A percentile compares a stretch with the other conserved stretches of the same genome.
These are phyloP conservation scores for Atractosteus spatula DNA, from an alignment of 2,113 vertebrate species.

Conservation along the genomic window DNA sequence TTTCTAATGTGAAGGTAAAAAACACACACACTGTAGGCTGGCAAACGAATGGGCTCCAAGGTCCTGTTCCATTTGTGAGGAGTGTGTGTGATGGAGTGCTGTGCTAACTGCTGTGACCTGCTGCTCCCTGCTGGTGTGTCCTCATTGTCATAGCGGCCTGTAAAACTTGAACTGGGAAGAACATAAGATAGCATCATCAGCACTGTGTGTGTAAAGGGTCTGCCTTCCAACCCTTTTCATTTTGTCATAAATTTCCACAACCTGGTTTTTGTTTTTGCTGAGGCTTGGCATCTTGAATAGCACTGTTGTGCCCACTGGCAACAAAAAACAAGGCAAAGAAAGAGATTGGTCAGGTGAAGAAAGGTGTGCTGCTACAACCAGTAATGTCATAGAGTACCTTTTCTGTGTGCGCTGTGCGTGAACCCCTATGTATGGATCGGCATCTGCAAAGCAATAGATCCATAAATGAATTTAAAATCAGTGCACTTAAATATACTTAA, in stretches of 20 bases:
- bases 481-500: too few species aligned
- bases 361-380: too few species aligned
- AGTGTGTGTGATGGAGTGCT: background rate
- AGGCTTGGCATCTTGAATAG: too few species aligned
- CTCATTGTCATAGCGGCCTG: conserved; percentile 18
- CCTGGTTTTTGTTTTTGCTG: too few species aligned
- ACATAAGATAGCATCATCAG: background rate
- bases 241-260: background rate
- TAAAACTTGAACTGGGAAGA: conserved; percentile 4
- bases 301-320: too few species aligned
- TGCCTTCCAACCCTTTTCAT: conserved; percentile 20
- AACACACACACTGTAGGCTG: conserved; percentile 8
- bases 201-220: conserved; percentile 20
- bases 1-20: background rate
- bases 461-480: too few species aligned
- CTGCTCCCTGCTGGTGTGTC: conserved; percentile 5
- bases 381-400: too few species aligned
- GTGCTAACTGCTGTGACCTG: conserved; percentile 8
- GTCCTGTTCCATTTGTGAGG: conserved; percentile 23
- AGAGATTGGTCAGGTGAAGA: too few species aligned
- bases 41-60: conserved; percentile 24
- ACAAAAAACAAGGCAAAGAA: too few species aligned
- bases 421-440: conserved; percentile 22
- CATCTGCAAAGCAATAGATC: conserved; percentile 10
- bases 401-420: conserved; percentile 5